Evolutionary conservation across 2,113 vertebrate genomes (phyloP).

Genomic region (Chaetorhynchus papuensis): DNA sequence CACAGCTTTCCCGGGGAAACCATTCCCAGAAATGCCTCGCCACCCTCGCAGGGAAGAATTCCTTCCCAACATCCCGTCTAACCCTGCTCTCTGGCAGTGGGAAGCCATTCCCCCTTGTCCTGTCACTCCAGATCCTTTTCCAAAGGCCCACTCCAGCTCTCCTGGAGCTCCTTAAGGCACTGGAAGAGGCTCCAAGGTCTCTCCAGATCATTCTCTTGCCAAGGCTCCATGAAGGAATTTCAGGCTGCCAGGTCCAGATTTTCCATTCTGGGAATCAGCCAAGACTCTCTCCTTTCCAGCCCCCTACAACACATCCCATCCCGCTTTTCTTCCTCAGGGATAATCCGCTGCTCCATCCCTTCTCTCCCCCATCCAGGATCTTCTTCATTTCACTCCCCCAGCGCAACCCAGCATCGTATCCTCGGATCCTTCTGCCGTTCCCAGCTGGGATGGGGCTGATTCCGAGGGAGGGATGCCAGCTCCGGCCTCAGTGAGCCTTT

Average conservation of each 20-base stretch:
- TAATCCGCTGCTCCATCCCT: not conserved
- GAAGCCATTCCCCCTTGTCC: not conserved
- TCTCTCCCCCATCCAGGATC: not conserved
- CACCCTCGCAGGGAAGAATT: not conserved
- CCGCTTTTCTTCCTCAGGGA: not conserved
- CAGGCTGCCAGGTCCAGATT: not conserved
- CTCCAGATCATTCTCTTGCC: not conserved
- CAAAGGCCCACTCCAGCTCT: not conserved
- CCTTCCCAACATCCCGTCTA: not conserved
- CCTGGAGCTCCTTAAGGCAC: not conserved
- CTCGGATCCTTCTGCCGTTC: not conserved
- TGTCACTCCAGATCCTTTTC: not conserved
- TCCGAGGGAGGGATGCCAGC: not conserved
- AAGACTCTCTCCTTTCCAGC: not conserved
- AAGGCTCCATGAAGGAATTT: not conserved
- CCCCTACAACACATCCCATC: not conserved
- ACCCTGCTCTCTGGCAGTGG: not conserved
- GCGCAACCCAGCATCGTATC: not conserved
- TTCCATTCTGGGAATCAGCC: not conserved
- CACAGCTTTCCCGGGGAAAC: not conserved
- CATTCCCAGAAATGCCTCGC: not conserved
- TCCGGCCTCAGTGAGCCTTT: not conserved
- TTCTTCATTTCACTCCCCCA: not conserved
- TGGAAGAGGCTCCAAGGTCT: not conserved
- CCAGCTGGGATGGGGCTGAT: not conserved